These are phyloP conservation scores for Eurosta solidaginis DNA, from an alignment of 1,140 invertebrate species.

Conservation along the genomic window DNA sequence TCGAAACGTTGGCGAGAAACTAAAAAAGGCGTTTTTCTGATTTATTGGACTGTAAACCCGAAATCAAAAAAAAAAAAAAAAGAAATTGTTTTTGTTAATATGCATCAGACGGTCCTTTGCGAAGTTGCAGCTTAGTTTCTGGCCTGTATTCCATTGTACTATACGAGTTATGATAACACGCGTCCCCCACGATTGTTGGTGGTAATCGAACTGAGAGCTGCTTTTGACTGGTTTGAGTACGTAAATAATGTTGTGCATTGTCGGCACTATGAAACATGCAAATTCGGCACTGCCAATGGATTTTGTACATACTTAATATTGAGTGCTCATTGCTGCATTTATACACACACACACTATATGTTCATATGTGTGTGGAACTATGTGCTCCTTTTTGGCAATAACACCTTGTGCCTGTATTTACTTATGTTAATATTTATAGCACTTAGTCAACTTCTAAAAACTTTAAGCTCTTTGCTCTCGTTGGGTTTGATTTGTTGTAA, in stretches of 20 bases:
- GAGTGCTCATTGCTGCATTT: not conserved
- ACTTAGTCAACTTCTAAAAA: not conserved
- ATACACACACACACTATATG: not conserved
- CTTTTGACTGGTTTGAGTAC: not conserved
- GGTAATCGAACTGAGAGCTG: not conserved
- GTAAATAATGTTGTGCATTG: not conserved
- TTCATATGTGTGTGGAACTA: not conserved
- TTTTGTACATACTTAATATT: constrained; percentile 2
- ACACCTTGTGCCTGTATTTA: not conserved
- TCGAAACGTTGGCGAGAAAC: too few species aligned
- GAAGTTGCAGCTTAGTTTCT: too few species aligned
- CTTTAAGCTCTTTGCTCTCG: not conserved
- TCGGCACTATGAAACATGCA: not conserved
- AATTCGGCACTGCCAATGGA: not conserved
- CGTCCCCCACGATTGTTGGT: too few species aligned
- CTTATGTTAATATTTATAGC: not conserved
- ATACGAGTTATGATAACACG: too few species aligned
- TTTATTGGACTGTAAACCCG: too few species aligned
- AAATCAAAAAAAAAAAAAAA: too few species aligned
- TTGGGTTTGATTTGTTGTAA: not conserved
- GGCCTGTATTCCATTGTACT: too few species aligned
- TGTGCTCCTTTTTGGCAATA: not conserved
- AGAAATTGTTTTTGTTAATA: too few species aligned
- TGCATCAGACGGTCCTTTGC: too few species aligned
- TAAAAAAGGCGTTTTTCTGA: too few species aligned